These are phyloP conservation scores for Atherinomorus stipes DNA, from an alignment of 2,113 vertebrate species.

Conservation along the genomic window DNA sequence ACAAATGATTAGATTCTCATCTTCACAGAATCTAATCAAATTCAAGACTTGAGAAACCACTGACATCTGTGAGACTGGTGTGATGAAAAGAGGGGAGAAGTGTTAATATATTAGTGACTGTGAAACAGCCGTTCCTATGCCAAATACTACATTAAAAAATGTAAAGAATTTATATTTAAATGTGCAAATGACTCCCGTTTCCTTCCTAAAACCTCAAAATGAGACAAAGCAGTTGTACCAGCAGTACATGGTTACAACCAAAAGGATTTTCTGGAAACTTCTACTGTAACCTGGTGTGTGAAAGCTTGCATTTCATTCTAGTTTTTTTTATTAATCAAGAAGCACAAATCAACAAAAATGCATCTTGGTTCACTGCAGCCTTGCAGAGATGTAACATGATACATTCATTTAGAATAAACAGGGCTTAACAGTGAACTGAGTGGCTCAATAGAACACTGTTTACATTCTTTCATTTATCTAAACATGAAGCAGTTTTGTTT, in stretches of 20 bases:
- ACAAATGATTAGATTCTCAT: not conserved
- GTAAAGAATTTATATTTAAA: slow-evolving; percentile 13
- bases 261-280: slow-evolving; percentile 20
- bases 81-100: not conserved
- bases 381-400: slow-evolving; percentile 31
- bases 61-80: not conserved
- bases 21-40: not conserved
- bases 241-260: not conserved
- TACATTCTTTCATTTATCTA: slow-evolving; percentile 64
- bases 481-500: slow-evolving; percentile 5
- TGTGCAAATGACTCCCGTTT: slow-evolving; percentile 46
- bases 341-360: not conserved
- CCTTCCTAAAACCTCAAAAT: slow-evolving; percentile 33
- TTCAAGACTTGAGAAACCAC: too few species aligned
- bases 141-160: slow-evolving; percentile 15
- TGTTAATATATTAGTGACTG: not conserved
- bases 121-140: not conserved
- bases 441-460: slow-evolving; percentile 52
- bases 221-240: not conserved
- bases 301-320: not conserved
- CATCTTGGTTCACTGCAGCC: slow-evolving; percentile 1
- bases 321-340: slow-evolving; percentile 11
- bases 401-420: slow-evolving; percentile 71
- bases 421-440: slow-evolving; percentile 30
- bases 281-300: not conserved